Percentiles rank a stretch among this genome's conserved stretches.
Evolutionary conservation across 2,797 vertebrate species (phyloP).

Genomic region (Neopelma chrysocephalum): DNA sequence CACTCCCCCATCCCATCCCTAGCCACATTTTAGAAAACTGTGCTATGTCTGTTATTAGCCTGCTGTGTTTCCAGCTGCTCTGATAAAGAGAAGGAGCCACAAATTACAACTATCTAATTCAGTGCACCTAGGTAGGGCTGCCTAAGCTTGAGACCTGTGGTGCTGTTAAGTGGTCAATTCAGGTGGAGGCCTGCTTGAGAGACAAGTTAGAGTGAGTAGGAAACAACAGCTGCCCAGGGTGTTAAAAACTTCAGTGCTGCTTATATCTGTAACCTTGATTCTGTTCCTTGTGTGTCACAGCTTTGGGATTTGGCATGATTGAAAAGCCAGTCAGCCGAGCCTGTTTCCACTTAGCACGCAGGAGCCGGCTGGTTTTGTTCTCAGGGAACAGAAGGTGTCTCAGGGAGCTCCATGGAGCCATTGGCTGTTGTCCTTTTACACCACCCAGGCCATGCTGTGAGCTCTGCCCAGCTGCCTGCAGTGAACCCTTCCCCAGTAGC

Average conservation of each 20-base stretch:
- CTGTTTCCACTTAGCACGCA: slow-evolving; percentile 39
- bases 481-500: background rate
- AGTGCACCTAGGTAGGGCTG: background rate
- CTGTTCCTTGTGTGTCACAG: background rate
- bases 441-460: slow-evolving; percentile 20
- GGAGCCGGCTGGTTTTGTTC: background rate
- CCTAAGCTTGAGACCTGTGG: slow-evolving; percentile 34
- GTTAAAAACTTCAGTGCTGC: slow-evolving; percentile 37
- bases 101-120: background rate
- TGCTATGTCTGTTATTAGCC: background rate
- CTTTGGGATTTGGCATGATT: slow-evolving; percentile 39
- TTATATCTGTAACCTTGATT: slow-evolving; percentile 30
- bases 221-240: slow-evolving; percentile 34
- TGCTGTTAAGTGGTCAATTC: slow-evolving; percentile 6
- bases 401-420: background rate
- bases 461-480: slow-evolving; percentile 35
- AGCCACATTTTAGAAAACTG: background rate
- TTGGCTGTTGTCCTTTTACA: background rate
- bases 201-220: background rate
- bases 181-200: slow-evolving; percentile 4
- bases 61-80: slow-evolving; percentile 19
- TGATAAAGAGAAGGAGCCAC: background rate
- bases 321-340: slow-evolving; percentile 26
- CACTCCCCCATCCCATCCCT: background rate
- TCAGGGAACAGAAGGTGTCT: background rate